Percentiles rank a stretch among this genome's conserved stretches.
phyloP scores from a whole-genome alignment of 2,888 invertebrate genomes.

The Sinotaia quadrata region DNA sequence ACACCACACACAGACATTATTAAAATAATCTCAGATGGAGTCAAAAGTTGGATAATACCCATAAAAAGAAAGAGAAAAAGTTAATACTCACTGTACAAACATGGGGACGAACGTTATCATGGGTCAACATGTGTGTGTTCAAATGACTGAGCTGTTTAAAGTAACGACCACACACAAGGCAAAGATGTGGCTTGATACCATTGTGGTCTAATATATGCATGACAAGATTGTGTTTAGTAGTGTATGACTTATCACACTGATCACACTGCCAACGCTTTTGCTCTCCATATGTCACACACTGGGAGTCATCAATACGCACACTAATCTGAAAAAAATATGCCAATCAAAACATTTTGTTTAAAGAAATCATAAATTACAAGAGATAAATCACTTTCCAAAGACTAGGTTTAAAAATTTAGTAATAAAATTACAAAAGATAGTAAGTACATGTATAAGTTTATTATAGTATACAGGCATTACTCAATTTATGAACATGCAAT shows the following conservation, averaged over 20 bases:
- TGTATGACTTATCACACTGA: slow-evolving; percentile 69
- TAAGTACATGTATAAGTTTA: too few species aligned
- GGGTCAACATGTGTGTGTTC: slow-evolving; percentile 71
- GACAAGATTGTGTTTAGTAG: slow-evolving; percentile 71
- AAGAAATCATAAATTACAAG: too few species aligned
- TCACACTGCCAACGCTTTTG: slow-evolving; percentile 70
- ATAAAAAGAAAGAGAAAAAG: too few species aligned
- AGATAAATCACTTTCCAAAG: too few species aligned
- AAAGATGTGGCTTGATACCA: slow-evolving; percentile 70
- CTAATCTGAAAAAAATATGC: slow-evolving; percentile 21
- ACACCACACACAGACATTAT: too few species aligned
- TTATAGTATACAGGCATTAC: too few species aligned
- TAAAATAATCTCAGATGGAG: too few species aligned
- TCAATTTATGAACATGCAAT: too few species aligned
- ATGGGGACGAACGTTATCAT: slow-evolving; percentile 69
- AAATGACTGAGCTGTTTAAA: slow-evolving; percentile 72
- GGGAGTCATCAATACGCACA: slow-evolving; percentile 66
- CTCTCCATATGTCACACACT: slow-evolving; percentile 63
- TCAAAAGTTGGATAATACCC: too few species aligned
- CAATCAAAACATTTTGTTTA: neutral
- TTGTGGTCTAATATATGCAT: slow-evolving; percentile 70
- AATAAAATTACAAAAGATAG: too few species aligned
- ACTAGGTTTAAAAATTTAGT: too few species aligned
- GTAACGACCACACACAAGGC: slow-evolving; percentile 70
- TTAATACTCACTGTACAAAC: slow-evolving; percentile 51